Evolutionary conservation across 2,888 invertebrate genomes (phyloP).

Genomic region (Rhamphomyia laevipes): DNA sequence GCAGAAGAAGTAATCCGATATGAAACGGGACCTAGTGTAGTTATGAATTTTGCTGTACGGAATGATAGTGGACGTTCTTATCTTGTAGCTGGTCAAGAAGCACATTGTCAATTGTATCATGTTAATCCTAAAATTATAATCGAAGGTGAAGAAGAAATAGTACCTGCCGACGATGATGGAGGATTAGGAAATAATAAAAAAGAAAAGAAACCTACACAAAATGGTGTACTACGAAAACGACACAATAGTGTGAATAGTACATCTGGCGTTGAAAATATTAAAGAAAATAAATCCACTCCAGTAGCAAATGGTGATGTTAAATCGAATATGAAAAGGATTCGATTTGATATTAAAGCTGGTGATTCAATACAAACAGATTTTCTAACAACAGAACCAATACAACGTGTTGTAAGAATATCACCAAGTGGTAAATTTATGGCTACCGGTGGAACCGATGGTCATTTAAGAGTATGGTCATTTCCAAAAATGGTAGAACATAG

Average conservation of each 20-base stretch:
- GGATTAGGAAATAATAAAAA: slow-evolving; percentile 17
- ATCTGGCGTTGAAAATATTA: slow-evolving; percentile 29
- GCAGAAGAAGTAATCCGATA: slow-evolving; percentile 82
- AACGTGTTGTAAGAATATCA: slow-evolving; percentile 74
- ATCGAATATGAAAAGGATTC: slow-evolving; percentile 45
- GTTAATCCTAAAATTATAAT: slow-evolving; percentile 50
- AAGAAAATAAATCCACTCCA: slow-evolving; percentile 12
- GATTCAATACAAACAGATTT: slow-evolving; percentile 82
- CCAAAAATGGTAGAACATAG: slow-evolving; percentile 61
- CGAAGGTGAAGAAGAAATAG: slow-evolving; percentile 40
- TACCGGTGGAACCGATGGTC: slow-evolving; percentile 85
- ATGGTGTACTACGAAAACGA: slow-evolving; percentile 27
- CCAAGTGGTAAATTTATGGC: slow-evolving; percentile 68
- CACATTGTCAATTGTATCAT: slow-evolving; percentile 75
- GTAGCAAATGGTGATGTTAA: slow-evolving; percentile 19
- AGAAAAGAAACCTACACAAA: slow-evolving; percentile 25
- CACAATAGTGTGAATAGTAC: slow-evolving; percentile 4
- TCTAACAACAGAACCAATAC: slow-evolving; percentile 63
- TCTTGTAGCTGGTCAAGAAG: slow-evolving; percentile 84
- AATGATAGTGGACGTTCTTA: slow-evolving; percentile 62
- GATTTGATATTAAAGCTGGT: slow-evolving; percentile 61
- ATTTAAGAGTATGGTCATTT: slow-evolving; percentile 78
- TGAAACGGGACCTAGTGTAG: slow-evolving; percentile 79
- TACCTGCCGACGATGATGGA: slow-evolving; percentile 31
- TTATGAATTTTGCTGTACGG: slow-evolving; percentile 80